Percentiles rank a stretch among this genome's conserved stretches.
Conservation (phyloP, 2,797 vertebrate genomes). For the Melanotaenia boesemani region DNA sequence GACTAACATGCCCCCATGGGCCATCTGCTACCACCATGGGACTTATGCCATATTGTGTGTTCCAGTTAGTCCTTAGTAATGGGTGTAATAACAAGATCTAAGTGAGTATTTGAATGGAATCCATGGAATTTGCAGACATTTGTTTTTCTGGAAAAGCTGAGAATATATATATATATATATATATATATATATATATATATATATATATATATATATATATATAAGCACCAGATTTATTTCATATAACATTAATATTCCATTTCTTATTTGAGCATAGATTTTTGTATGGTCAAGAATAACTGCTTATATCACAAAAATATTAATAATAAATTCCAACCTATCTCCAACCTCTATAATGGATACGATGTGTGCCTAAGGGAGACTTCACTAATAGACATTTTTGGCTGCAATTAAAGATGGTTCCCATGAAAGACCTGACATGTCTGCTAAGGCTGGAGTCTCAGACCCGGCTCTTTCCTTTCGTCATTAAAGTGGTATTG, state of each 20-base stretch:
- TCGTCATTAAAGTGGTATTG: slow-evolving; percentile 78
- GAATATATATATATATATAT: no score
- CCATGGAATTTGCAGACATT: slow-evolving; percentile 54
- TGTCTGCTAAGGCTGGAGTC: slow-evolving; percentile 71
- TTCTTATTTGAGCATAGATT: not conserved
- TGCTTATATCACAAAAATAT: slow-evolving; percentile 2
- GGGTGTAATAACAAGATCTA: slow-evolving; percentile 56
- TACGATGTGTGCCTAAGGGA: slow-evolving; percentile 67
- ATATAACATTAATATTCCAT: not conserved
- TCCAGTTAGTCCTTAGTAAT: slow-evolving; percentile 60
- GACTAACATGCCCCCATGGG: slow-evolving; percentile 75
- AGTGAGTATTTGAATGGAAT: slow-evolving; percentile 50
- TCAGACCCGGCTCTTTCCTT: slow-evolving; percentile 66
- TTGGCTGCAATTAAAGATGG: slow-evolving; percentile 83
- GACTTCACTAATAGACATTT: slow-evolving; percentile 79
- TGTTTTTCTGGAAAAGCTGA: slow-evolving; percentile 45
- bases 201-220: no score
- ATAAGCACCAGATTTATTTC: not conserved
- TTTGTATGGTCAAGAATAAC: slow-evolving; percentile 3
- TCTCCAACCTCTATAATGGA: slow-evolving; percentile 67
- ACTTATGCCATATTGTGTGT: slow-evolving; percentile 58
- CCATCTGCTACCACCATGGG: slow-evolving; percentile 57
- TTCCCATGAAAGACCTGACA: slow-evolving; percentile 76
- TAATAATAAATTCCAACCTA: slow-evolving; percentile 15
- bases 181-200: no score